These are phyloP conservation scores for Pseudois nayaur DNA, from an alignment of 2,113 vertebrate species.

Conservation along the genomic window DNA sequence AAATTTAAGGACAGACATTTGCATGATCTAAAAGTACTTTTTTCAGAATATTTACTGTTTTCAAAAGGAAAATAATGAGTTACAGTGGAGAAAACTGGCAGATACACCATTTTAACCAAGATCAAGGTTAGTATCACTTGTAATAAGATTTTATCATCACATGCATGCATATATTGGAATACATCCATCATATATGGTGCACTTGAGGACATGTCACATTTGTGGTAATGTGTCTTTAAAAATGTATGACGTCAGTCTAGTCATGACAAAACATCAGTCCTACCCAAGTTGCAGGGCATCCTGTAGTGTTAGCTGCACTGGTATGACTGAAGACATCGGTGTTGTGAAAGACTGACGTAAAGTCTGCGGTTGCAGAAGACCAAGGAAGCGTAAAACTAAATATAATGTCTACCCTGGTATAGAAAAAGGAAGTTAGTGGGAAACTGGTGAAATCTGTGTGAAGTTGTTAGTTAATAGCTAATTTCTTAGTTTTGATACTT, in stretches of 20 bases:
- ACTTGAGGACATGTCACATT: not conserved
- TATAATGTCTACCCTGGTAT: not conserved
- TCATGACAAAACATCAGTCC: conserved; percentile 11
- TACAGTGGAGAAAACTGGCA: not conserved
- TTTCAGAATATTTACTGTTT: not conserved
- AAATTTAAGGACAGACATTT: not conserved
- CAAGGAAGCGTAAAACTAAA: not conserved
- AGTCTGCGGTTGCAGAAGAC: not conserved
- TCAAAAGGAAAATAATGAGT: not conserved
- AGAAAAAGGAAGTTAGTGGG: not conserved
- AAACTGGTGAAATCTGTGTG: not conserved
- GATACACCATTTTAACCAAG: not conserved
- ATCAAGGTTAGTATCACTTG: not conserved
- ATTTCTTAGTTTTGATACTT: conserved; percentile 9
- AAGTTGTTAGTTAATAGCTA: not conserved
- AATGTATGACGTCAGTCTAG: not conserved
- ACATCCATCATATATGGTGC: not conserved
- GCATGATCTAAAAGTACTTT: not conserved
- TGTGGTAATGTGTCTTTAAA: not conserved
- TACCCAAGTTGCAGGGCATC: not conserved
- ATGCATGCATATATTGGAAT: not conserved
- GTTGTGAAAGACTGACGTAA: not conserved
- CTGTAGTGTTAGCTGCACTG: not conserved
- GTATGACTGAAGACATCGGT: not conserved
- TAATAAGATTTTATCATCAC: not conserved